These are phyloP conservation scores for Drosophila bifasciata DNA, from an alignment of 1,140 invertebrate genomes.

Conservation along the genomic window DNA sequence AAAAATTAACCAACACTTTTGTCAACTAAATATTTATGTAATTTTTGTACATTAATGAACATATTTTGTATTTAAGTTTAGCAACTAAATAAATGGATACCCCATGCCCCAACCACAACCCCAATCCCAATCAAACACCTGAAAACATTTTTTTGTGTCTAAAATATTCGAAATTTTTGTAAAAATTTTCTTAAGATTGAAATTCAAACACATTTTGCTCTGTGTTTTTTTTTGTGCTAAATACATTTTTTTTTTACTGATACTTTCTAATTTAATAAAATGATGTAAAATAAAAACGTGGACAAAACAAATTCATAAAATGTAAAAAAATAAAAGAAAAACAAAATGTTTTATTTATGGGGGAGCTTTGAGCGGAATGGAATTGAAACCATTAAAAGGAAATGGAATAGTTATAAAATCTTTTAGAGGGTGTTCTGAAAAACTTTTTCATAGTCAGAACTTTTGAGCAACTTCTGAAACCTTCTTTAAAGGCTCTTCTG, in stretches of 20 bases:
- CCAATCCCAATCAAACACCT: background rate
- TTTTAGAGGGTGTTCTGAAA: too few relatives aligned
- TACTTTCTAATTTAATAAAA: constrained; percentile 55
- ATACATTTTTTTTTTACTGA: constrained; percentile 38
- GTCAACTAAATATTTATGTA: constrained; percentile 62
- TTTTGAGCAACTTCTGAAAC: too few relatives aligned
- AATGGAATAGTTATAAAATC: too few relatives aligned
- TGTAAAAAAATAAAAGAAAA: constrained; percentile 36
- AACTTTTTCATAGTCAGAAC: too few relatives aligned
- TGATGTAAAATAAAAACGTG: constrained; percentile 50
- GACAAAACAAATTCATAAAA: constrained; percentile 40
- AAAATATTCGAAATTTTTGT: constrained; percentile 31
- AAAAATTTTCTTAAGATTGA: constrained; percentile 50
- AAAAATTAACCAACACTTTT: constrained; percentile 47
- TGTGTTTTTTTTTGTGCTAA: constrained; percentile 45
- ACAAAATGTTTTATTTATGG: background rate
- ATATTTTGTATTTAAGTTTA: constrained; percentile 48
- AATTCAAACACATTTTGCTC: constrained; percentile 43
- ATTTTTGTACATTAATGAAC: constrained; percentile 58
- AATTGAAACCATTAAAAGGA: too few relatives aligned
- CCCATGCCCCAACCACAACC: too few relatives aligned
- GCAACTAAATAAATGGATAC: constrained; percentile 16
- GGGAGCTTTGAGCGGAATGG: too few relatives aligned
- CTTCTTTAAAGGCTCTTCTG: too few relatives aligned
- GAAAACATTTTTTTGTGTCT: constrained; percentile 73